Base-by-base conservation (phyloP, 2,113 vertebrate genomes). In the Eulacestoma nigropectus region DNA sequence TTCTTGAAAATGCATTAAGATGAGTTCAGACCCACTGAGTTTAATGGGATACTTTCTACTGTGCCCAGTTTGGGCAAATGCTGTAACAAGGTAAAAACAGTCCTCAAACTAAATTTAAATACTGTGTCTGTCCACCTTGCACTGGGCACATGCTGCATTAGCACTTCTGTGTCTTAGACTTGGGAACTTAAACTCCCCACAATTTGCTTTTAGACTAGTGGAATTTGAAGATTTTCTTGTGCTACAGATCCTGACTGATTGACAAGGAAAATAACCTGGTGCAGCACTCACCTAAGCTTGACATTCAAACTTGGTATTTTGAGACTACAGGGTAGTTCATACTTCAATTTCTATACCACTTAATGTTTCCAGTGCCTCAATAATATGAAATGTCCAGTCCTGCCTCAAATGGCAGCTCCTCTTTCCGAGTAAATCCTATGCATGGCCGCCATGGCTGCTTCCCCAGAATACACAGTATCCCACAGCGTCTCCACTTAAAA, bases 371-470 rank as follows among this genome's bases (percentile, higher is more conserved):
- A 56, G 19, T 84, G 35, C 25, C 21, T 67, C 35, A 41, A 25
- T 35, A 60, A 64, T 10, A 79, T 9, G 26, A 64, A 87, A 63
- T 46, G 15, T 64, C 21, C 35, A 41, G 25, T 32, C n/a, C 35
- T 89, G 59, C 39, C 47, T 59, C 20, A 70, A 62, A 37, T 9
- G 16, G 39, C 50, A 89, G 23, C 30, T 83, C 7, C 30, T 81
- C 22, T 72, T 72, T 78, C 44, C 41, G 56, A 76, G 56, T 9
- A 87, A 76, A 41, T 64, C 57, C 37, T 64, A 17, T 0, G 1
- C 5, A 37, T 0, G 2, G 10, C 27, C 65, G 55, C 33, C 20
- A 30, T 0, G 2, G 59, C 46, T 77, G 49, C 35, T 56, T 67
- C 1, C 1, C 30, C 52, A 63, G 52, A 75, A 23, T 6, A 39